Evolutionary conservation across 2,113 vertebrate genomes (phyloP).

Genomic region (Hippocampus comes): DNA sequence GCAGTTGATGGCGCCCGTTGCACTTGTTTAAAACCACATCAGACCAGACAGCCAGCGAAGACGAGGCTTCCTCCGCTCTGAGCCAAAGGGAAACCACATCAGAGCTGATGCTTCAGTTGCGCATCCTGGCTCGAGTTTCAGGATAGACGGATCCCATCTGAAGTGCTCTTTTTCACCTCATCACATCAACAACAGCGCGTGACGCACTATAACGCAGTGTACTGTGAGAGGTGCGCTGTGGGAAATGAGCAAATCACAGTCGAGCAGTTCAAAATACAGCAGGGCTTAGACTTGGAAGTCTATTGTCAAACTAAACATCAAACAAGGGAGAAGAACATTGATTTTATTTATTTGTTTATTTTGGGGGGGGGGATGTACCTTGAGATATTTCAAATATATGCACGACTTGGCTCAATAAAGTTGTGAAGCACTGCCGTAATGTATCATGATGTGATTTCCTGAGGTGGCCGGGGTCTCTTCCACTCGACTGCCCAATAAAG

Average conservation of each 20-base stretch:
- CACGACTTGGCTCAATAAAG: not conserved
- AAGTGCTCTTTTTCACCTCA: constrained; percentile 20
- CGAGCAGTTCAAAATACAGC: too few relatives aligned
- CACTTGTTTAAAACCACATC: constrained; percentile 70
- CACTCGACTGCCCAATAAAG: constrained; percentile 62
- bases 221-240: not conserved
- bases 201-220: not conserved
- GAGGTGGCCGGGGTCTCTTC: constrained; percentile 41
- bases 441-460: constrained; percentile 43
- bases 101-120: constrained; percentile 21
- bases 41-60: constrained; percentile 47
- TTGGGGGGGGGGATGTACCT: not conserved
- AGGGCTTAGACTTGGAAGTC: too few relatives aligned
- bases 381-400: not conserved
- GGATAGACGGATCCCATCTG: constrained; percentile 30
- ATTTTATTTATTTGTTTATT: too few relatives aligned
- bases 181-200: not conserved
- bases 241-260: not conserved
- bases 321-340: too few relatives aligned
- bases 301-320: too few relatives aligned
- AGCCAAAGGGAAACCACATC: constrained; percentile 51
- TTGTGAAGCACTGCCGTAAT: constrained; percentile 3
- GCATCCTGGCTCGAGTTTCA: constrained; percentile 29
- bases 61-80: constrained; percentile 59
- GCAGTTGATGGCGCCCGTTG: constrained; percentile 50